phyloP scores from a whole-genome alignment of 64 coral and sea anemone genomes.

The Stichodactyla mertensii region DNA sequence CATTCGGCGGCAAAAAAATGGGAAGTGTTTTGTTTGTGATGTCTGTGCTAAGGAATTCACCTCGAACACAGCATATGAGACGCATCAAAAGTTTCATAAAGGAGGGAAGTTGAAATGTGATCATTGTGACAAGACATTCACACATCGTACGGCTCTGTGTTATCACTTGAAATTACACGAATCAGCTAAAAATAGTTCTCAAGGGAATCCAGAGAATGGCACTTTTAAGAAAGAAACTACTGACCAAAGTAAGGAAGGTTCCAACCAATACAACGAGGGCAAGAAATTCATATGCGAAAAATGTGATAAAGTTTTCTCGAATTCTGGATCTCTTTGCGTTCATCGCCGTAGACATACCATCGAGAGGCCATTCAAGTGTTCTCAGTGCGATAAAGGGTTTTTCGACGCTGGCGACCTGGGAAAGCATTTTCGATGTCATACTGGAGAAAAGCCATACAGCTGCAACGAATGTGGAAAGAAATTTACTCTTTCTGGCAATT shows the following conservation, averaged over 20 bases:
- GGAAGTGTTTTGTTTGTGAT: neutral
- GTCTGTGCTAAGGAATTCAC: neutral
- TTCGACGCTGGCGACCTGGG: neutral
- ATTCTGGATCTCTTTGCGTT: neutral
- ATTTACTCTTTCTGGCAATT: neutral
- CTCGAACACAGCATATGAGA: neutral
- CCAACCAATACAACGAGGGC: neutral
- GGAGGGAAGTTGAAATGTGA: neutral
- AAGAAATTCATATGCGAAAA: neutral
- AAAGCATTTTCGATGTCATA: neutral
- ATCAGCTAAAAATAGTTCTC: neutral
- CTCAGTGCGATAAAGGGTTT: constrained; percentile 2
- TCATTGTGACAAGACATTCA: constrained; percentile 5
- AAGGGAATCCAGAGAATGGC: neutral
- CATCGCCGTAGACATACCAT: neutral
- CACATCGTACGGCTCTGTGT: neutral
- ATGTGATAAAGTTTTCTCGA: neutral
- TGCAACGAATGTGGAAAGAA: constrained; percentile 7
- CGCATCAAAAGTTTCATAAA: neutral
- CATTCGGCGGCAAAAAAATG: neutral
- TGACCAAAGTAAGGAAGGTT: neutral
- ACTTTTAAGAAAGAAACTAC: neutral
- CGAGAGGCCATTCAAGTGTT: constrained; percentile 5
- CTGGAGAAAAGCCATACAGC: constrained; percentile 32
- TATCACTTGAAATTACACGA: neutral